A percentile compares a stretch with the other conserved stretches of the same genome.
phyloP scores from a whole-genome alignment of 2,797 vertebrate species.

The Sylvilagus floridanus region DNA sequence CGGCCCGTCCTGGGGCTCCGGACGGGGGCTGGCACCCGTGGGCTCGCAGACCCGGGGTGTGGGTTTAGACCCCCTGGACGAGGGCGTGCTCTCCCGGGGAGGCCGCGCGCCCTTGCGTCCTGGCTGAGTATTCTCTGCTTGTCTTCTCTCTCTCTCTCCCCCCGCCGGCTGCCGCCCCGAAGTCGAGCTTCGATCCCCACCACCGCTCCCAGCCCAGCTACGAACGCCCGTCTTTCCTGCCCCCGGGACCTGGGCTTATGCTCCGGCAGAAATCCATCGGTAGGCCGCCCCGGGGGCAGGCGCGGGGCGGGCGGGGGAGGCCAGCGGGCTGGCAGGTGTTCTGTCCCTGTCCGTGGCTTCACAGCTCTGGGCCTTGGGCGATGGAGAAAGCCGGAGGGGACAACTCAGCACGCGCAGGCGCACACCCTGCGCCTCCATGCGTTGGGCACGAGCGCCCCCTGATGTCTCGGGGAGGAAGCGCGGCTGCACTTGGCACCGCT shows the following conservation, averaged over 20 bases:
- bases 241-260: conserved; percentile 92
- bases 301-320: not conserved
- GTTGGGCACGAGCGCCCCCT: not conserved
- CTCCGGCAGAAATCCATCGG: conserved; percentile 96
- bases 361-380: not conserved
- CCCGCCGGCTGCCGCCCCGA: conserved; percentile 54
- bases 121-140: conserved; percentile 5
- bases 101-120: not conserved
- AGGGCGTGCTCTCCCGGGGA: no score
- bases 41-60: no score
- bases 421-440: not conserved
- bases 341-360: not conserved
- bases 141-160: conserved; percentile 10
- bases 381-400: no score
- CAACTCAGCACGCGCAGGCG: no score
- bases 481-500: not conserved
- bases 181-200: conserved; percentile 92
- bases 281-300: conserved; percentile 80
- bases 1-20: no score
- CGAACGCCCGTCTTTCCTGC: conserved; percentile 92
- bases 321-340: no score
- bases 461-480: not conserved
- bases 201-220: conserved; percentile 92
- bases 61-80: no score
- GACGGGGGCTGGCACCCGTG: no score